Evolutionary conservation across 2,888 invertebrate species (phyloP).

Genomic region (Pycnomerus fuliginosus): DNA sequence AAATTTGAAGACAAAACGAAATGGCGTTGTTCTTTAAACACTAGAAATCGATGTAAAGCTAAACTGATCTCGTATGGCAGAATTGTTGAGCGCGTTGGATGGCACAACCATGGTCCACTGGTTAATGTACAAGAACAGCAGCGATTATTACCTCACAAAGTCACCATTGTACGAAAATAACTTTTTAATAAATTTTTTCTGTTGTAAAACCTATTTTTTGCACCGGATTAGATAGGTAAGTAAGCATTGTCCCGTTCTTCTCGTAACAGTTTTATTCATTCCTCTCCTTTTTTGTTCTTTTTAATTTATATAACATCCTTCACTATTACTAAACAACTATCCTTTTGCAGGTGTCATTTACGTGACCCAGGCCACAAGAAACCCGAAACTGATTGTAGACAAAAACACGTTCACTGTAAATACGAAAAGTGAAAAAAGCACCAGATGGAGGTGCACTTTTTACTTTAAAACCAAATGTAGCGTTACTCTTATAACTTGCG

Average conservation of each 20-base stretch:
- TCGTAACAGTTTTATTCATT: no score
- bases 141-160: constrained; percentile 1
- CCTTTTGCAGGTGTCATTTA: constrained; percentile 34
- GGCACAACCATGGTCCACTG: constrained; percentile 6
- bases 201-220: no score
- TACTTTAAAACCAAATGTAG: constrained; percentile 38
- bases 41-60: constrained; percentile 26
- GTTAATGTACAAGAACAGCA: neutral
- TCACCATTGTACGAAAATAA: constrained; percentile 6
- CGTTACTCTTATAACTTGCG: constrained; percentile 31
- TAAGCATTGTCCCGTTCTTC: no score
- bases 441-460: constrained; percentile 36
- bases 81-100: neutral
- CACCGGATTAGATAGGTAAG: no score
- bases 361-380: constrained; percentile 32
- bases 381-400: constrained; percentile 35
- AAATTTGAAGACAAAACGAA: constrained; percentile 21
- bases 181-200: no score
- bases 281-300: no score
- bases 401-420: constrained; percentile 33
- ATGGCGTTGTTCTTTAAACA: constrained; percentile 30
- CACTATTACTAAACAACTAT: no score
- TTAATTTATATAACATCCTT: no score
- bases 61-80: constrained; percentile 5
- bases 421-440: constrained; percentile 26